These are phyloP conservation scores for Xylota segnis DNA, from an alignment of 2,888 invertebrate species.

Conservation along the genomic window DNA sequence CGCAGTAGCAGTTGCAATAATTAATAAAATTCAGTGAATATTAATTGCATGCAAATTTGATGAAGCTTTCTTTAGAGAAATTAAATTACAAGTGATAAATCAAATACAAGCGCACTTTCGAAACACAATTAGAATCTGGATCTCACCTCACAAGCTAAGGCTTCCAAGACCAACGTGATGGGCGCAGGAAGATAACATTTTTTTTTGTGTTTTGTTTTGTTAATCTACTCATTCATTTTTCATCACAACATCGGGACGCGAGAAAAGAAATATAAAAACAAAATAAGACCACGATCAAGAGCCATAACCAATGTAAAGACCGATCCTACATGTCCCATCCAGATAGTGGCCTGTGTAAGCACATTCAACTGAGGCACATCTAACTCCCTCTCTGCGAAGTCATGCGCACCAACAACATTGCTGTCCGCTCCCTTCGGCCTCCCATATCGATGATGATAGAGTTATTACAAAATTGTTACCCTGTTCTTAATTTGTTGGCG, in stretches of 20 bases:
- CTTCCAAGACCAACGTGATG: background rate
- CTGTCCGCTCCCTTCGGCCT: slow-evolving; percentile 79
- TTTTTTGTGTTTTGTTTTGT: slow-evolving; percentile 22
- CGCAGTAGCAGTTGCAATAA: slow-evolving; percentile 2
- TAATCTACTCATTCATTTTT: slow-evolving; percentile 64
- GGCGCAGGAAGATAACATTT: background rate
- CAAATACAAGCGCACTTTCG: slow-evolving; percentile 3
- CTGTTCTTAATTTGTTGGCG: slow-evolving; percentile 80
- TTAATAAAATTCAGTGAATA: background rate
- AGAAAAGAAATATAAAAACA: slow-evolving; percentile 3
- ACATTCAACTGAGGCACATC: slow-evolving; percentile 56
- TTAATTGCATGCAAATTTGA: background rate
- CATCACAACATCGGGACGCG: slow-evolving; percentile 41
- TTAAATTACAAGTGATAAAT: slow-evolving; percentile 1
- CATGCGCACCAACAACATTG: slow-evolving; percentile 36
- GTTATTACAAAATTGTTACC: slow-evolving; percentile 83
- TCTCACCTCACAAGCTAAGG: slow-evolving; percentile 1
- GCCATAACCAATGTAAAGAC: slow-evolving; percentile 71
- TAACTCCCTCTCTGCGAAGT: slow-evolving; percentile 30
- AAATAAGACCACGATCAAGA: slow-evolving; percentile 64
- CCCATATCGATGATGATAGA: slow-evolving; percentile 84
- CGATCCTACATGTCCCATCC: slow-evolving; percentile 69
- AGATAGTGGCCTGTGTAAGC: slow-evolving; percentile 58
- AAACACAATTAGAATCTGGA: slow-evolving; percentile 34
- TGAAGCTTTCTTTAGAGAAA: background rate